Evolutionary conservation across 2,888 invertebrate genomes (phyloP), one percentile per base, ranked within the genome.

Genomic region (Xanthorhoe designata): DNA sequence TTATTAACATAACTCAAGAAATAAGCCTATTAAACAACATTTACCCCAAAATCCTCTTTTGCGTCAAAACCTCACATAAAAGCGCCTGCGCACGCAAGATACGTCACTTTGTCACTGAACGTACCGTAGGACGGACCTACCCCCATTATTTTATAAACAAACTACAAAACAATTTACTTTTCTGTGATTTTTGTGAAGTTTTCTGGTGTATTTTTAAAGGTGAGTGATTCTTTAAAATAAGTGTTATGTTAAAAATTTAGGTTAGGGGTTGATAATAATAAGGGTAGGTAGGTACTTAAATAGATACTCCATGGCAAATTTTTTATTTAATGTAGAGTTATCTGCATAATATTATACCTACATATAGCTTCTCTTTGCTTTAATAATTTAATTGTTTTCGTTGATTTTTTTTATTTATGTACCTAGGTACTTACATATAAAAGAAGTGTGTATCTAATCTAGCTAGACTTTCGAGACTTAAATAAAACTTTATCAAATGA

Each of bases 181-280:
- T 52, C 66, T 63, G 69, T 69, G 66, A 59, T 64, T 61, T 64
- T 38, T 64, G 64, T 64, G 64, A 45, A 47, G 54, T 68, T 55
- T n/a, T 47, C 57, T 58, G 35, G n/a, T 35, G 35, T 29, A 32
- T 32, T 59, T 19, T n/a, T 17, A 2, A 50, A 60, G 60, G 60
- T 60, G 60, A 60, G 60, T 60, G 24, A 17, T 47, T 17, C 17
- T 47, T 15, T 17, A 2, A 15, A 13, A 10, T 13, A 13, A 42
- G 38, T 4, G 13, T 32, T 32, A 4, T 7, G 13, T 13, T 42
- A 2, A 42, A 13, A 1, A 13, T 3, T 42, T n/a, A n/a, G n/a
- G 13, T 13, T 42, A 42, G 13, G 38, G 38, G 38, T 13, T 42
- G 13, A 42, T 42, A 13, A 42, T 42, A 10, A 13, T 35, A n/a